phyloP scores from a whole-genome alignment of 2,888 invertebrate genomes.

The Drosophila dives region DNA sequence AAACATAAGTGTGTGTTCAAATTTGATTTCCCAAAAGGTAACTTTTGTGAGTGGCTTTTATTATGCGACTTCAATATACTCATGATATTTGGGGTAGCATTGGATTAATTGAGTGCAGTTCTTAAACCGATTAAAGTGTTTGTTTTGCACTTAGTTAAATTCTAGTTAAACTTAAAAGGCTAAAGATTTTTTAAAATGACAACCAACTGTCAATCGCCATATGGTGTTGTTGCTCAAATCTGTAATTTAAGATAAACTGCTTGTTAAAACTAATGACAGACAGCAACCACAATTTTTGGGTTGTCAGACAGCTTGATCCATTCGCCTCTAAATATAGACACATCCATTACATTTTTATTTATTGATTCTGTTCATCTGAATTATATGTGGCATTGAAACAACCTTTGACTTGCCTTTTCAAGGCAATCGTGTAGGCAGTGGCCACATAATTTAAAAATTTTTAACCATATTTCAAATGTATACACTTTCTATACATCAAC shows the following conservation, averaged over 20 bases:
- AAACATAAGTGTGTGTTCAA: constrained; percentile 6
- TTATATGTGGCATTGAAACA: neutral
- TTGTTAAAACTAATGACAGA: neutral
- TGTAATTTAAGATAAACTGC: neutral
- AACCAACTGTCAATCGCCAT: neutral
- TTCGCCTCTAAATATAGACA: neutral
- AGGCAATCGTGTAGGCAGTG: neutral
- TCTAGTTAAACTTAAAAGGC: neutral
- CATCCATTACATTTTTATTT: neutral
- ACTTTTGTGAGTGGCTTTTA: constrained; percentile 8
- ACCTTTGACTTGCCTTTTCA: neutral
- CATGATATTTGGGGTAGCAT: neutral
- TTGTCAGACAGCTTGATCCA: neutral
- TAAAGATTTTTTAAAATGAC: neutral
- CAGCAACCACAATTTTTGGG: neutral
- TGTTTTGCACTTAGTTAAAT: neutral
- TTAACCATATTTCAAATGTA: neutral
- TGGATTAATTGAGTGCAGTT: neutral
- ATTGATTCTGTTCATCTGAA: neutral
- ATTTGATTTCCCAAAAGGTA: constrained; percentile 42
- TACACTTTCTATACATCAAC: neutral
- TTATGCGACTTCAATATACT: constrained; percentile 19
- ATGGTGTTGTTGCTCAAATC: neutral
- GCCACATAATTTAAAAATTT: neutral
- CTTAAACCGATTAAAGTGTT: neutral